Evolutionary conservation across 2,888 invertebrate genomes (phyloP), one percentile per base, ranked within the genome.

Genomic region (Tholera decimalis): DNA sequence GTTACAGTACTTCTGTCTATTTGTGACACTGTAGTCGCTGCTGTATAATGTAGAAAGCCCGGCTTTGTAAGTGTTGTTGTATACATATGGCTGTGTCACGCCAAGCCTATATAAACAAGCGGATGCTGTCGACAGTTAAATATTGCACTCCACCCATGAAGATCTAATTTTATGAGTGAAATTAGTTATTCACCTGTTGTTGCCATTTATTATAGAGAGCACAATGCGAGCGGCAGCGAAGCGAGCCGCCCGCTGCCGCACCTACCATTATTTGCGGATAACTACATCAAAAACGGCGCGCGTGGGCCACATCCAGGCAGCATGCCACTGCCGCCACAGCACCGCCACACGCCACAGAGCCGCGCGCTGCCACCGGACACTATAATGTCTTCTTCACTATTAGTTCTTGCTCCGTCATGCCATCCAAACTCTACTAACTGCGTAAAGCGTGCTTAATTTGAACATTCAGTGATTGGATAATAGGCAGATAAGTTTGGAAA

Each of bases 171-270:
- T 94, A 94, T 93, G 90, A 93, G 93, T 92, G 92, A 95, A 95
- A 95, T 95, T 94, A 95, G 93, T 94, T 92, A 93, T 94, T 95
- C 94, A 95, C 95, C 95, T 95, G 95, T 93, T 94, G 93, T 93
- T 94, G 94, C 91, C 92, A 94, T 95, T 95, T 95, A 94, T 94
- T 92, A 92, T 91, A 91, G 89, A 82, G 88, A 88, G 84, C 85
- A 95, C 95, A 95, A 95, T 93, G 91, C 84, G 87, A 85, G 74
- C 88, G 88, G 88, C 91, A 91, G 87, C 86, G 89, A 80, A 90
- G 88, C 90, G 91, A 86, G 84, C 86, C 91, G 85, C 57, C 72
- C 62, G 75, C 44, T 75, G 90, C 91, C 93, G 89, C 91, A 84
- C 94, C 93, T 89, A 84, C 89, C 87, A 91, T 93, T 92, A 92